Conservation (phyloP, 2,888 invertebrate genomes). For the Drosophila siamana region DNA sequence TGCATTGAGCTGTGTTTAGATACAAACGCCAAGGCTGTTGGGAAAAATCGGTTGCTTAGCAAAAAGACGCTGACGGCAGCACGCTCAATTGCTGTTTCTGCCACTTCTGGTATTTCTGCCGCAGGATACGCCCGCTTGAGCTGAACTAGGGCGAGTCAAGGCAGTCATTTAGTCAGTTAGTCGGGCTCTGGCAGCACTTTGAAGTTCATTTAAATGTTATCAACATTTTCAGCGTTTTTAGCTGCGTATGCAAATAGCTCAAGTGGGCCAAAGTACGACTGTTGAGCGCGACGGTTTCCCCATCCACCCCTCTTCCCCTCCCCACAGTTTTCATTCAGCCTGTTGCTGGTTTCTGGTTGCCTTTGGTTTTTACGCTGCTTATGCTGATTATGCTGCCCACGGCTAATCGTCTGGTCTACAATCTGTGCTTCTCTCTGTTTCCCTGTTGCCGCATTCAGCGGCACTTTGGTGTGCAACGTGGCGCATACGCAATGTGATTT, state of each 20-base stretch:
- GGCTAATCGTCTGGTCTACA: slow-evolving; percentile 44
- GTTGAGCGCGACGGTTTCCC: not conserved
- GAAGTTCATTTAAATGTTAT: slow-evolving; percentile 83
- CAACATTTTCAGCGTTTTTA: slow-evolving; percentile 71
- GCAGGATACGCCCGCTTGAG: not conserved
- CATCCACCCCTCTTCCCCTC: no score
- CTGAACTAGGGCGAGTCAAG: slow-evolving; percentile 32
- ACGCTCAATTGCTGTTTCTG: slow-evolving; percentile 33
- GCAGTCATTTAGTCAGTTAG: slow-evolving; percentile 41
- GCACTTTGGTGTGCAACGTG: slow-evolving; percentile 53
- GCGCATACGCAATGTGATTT: slow-evolving; percentile 76
- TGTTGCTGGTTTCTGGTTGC: not conserved
- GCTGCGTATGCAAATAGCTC: slow-evolving; percentile 78
- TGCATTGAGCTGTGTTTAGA: slow-evolving; percentile 45
- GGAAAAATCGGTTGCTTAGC: slow-evolving; percentile 52
- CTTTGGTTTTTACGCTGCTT: slow-evolving; percentile 13
- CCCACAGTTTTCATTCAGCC: no score
- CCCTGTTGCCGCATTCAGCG: not conserved
- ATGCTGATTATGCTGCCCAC: slow-evolving; percentile 50
- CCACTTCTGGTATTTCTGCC: not conserved
- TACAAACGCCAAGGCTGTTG: slow-evolving; percentile 38
- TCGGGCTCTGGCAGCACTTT: slow-evolving; percentile 73
- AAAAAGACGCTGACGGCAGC: slow-evolving; percentile 40
- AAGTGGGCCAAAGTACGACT: slow-evolving; percentile 53
- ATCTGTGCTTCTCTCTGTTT: not conserved